Conservation (phyloP, 2,888 invertebrate genomes). For the Lithophane semibrunnea region DNA sequence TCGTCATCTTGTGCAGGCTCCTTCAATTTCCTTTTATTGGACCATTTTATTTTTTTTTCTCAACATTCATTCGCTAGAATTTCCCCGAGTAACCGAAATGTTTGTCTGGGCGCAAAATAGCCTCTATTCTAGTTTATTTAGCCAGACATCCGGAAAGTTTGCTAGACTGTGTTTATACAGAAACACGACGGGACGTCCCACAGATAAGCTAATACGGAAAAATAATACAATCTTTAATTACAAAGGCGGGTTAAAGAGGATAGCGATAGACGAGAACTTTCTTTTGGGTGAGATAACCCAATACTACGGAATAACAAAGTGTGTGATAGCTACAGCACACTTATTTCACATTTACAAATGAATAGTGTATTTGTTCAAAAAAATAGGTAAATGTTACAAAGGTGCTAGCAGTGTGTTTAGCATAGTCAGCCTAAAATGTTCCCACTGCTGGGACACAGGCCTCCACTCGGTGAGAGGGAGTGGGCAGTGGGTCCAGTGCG, state of each 20-base stretch:
- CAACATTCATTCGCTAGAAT: conserved; percentile 10
- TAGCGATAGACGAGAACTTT: conserved; percentile 31
- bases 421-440: too few species aligned
- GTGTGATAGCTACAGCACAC: neutral
- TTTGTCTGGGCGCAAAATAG: conserved; percentile 17
- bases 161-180: conserved; percentile 17
- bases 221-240: conserved; percentile 53
- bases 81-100: neutral
- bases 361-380: neutral
- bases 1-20: neutral
- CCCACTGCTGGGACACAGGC: too few species aligned
- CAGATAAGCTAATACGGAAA: conserved; percentile 35
- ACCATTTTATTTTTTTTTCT: conserved; percentile 30
- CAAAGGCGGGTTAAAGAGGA: conserved; percentile 9
- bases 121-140: conserved; percentile 29
- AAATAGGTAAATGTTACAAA: neutral
- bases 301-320: neutral
- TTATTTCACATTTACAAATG: neutral
- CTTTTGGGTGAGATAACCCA: conserved; percentile 12
- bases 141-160: conserved; percentile 35
- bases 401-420: too few species aligned
- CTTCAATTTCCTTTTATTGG: conserved; percentile 32
- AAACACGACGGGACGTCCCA: conserved; percentile 13
- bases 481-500: too few species aligned
- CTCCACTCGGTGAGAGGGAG: too few species aligned